phyloP scores from a whole-genome alignment of 23 tunicate genomes.

The Corella eumyota region DNA sequence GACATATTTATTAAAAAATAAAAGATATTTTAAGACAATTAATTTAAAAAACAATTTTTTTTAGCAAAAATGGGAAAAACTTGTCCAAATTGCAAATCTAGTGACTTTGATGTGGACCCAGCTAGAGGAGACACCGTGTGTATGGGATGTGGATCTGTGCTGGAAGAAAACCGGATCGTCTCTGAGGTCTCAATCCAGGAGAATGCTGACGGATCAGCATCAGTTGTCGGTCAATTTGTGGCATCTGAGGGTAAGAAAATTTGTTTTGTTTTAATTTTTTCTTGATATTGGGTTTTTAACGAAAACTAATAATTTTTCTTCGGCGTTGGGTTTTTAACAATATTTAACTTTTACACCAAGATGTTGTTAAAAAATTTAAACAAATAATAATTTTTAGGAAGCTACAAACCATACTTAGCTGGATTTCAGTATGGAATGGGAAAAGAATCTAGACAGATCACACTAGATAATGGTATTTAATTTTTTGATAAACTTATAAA shows the following conservation, averaged over 20 bases:
- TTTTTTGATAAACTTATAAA: not conserved
- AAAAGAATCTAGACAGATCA: slow-evolving; percentile 68
- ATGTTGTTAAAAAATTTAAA: too few species aligned
- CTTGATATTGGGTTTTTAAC: not conserved
- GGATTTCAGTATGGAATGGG: slow-evolving; percentile 75
- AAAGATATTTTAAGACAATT: too few species aligned
- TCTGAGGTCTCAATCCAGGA: slow-evolving; percentile 81
- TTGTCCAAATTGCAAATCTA: slow-evolving; percentile 88
- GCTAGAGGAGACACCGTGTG: slow-evolving; percentile 82
- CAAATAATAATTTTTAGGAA: slow-evolving; percentile 32
- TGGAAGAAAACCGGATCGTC: slow-evolving; percentile 82
- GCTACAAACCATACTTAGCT: slow-evolving; percentile 63
- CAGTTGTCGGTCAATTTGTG: slow-evolving; percentile 89
- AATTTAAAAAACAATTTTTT: too few species aligned
- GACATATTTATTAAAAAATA: too few species aligned
- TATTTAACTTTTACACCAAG: too few species aligned
- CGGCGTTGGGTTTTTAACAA: too few species aligned
- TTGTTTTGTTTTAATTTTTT: not conserved
- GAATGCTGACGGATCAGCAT: slow-evolving; percentile 83
- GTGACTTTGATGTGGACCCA: slow-evolving; percentile 79
- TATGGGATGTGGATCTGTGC: slow-evolving; percentile 64
- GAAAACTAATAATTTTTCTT: not conserved
- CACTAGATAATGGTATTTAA: slow-evolving; percentile 50
- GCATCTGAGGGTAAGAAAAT: slow-evolving; percentile 66
- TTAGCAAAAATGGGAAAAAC: slow-evolving; percentile 35